phyloP scores from a whole-genome alignment of 2,113 vertebrate species.

The Mormyrus iriodes region DNA sequence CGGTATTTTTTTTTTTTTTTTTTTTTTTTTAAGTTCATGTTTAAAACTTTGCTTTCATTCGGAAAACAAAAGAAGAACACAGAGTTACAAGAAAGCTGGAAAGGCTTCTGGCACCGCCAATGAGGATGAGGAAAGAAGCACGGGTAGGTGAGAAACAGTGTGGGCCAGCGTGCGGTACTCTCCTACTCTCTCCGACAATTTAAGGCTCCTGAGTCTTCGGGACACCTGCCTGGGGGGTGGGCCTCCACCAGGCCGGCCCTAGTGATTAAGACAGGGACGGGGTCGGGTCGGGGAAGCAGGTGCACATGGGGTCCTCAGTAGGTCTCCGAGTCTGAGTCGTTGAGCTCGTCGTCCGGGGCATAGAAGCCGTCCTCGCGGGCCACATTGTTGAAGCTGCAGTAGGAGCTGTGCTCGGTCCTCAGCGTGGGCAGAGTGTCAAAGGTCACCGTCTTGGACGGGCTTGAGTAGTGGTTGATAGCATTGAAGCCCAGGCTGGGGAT shows the following conservation, averaged over 20 bases:
- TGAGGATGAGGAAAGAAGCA: slow-evolving; percentile 32
- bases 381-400: slow-evolving; percentile 92
- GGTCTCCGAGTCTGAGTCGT: slow-evolving; percentile 96
- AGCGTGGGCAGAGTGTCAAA: slow-evolving; percentile 84
- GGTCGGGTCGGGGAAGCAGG: slow-evolving; percentile 14
- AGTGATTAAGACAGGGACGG: slow-evolving; percentile 29
- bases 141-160: background rate
- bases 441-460: slow-evolving; percentile 88
- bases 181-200: background rate
- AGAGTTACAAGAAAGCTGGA: slow-evolving; percentile 43
- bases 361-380: slow-evolving; percentile 80
- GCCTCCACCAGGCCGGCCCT: slow-evolving; percentile 16
- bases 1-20: slow-evolving; percentile 35
- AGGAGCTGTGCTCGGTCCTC: slow-evolving; percentile 81
- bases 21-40: background rate
- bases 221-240: slow-evolving; percentile 29
- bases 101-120: slow-evolving; percentile 55
- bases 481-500: slow-evolving; percentile 80
- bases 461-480: slow-evolving; percentile 92
- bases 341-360: slow-evolving; percentile 85
- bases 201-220: slow-evolving; percentile 52
- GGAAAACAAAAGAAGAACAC: background rate
- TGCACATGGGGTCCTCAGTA: slow-evolving; percentile 65
- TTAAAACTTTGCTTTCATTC: slow-evolving; percentile 7
- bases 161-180: background rate